These are phyloP conservation scores for Camelus bactrianus DNA, from an alignment of 2,113 vertebrate genomes.

Conservation along the genomic window DNA sequence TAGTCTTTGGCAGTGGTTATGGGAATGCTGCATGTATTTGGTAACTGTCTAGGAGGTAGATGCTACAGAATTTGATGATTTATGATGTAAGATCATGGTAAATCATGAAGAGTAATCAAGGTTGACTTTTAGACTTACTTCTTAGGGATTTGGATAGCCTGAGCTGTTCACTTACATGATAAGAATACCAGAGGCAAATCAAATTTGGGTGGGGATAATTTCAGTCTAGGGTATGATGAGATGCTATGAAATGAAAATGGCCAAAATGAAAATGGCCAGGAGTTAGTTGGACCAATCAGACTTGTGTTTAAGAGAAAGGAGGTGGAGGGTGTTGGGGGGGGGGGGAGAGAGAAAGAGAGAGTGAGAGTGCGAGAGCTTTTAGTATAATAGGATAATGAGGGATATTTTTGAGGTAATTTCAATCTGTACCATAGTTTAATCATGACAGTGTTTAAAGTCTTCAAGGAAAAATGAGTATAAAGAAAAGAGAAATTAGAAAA, in stretches of 20 bases:
- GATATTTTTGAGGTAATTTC: not conserved
- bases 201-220: not conserved
- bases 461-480: not conserved
- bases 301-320: not conserved
- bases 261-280: not conserved
- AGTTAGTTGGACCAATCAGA: not conserved
- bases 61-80: not conserved
- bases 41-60: not conserved
- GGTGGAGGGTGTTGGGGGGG: too few species aligned
- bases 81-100: not conserved
- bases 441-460: not conserved
- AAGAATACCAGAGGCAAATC: not conserved
- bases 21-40: not conserved
- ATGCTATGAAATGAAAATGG: not conserved
- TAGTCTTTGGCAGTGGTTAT: not conserved
- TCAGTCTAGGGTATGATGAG: not conserved
- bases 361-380: too few species aligned
- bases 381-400: not conserved
- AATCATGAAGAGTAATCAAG: not conserved
- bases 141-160: not conserved
- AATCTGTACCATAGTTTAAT: not conserved
- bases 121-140: constrained; percentile 15
- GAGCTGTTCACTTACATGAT: not conserved
- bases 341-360: too few species aligned
- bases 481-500: not conserved